phyloP scores from a whole-genome alignment of 2,113 vertebrate species.

The Meleagris gallopavo region DNA sequence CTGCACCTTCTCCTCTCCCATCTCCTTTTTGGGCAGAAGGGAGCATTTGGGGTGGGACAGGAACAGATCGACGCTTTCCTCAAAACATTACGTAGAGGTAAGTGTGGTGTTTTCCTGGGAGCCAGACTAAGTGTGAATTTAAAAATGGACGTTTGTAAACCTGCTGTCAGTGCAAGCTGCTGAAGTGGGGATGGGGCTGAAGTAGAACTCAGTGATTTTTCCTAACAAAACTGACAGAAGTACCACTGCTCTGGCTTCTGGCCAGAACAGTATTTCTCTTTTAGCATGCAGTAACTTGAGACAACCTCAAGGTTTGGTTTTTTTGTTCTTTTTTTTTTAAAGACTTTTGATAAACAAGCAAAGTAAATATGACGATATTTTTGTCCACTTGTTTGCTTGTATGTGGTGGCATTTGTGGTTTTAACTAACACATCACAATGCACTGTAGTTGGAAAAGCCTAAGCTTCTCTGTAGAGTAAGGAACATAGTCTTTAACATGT shows the following conservation, averaged over 20 bases:
- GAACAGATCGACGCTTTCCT: conserved; percentile 99
- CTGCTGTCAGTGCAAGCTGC: neutral
- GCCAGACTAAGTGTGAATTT: neutral
- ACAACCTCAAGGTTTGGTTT: neutral
- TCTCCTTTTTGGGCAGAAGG: conserved; percentile 99
- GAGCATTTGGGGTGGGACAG: conserved; percentile 97
- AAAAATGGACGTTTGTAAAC: neutral
- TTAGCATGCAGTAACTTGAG: neutral
- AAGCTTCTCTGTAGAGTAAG: neutral
- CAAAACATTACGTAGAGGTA: conserved; percentile 98
- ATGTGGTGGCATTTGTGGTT: neutral
- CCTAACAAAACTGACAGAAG: neutral
- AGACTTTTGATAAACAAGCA: neutral
- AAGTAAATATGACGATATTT: neutral
- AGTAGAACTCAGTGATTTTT: fast-evolving
- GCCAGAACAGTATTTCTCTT: neutral
- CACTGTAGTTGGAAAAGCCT: neutral
- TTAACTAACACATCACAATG: neutral
- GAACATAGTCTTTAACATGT: neutral
- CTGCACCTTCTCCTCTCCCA: conserved; percentile 99
- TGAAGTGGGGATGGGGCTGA: neutral
- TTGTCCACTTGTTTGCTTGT: neutral
- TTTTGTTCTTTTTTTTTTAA: neutral
- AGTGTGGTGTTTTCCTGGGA: neutral
- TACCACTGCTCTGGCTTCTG: neutral